A percentile compares a stretch with the other conserved stretches of the same genome.
These are phyloP conservation scores for Pitta sordida DNA, from an alignment of 2,113 vertebrate species.

Conservation along the genomic window DNA sequence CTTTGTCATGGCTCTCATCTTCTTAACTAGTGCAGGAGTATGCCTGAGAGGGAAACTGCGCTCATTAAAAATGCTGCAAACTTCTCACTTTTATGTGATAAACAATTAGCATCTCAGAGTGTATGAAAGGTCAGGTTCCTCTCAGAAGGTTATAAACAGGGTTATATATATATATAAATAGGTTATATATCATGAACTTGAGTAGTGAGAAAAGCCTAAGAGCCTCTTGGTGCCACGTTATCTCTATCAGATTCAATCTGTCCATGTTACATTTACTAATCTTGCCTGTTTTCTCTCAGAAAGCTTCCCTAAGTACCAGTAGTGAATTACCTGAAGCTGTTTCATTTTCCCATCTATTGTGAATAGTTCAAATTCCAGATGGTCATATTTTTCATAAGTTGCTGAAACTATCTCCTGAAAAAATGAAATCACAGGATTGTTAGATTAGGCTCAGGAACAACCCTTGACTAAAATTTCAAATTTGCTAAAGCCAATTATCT, in stretches of 20 bases:
- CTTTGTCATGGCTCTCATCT: not conserved
- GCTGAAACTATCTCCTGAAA: not conserved
- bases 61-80: not conserved
- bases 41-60: not conserved
- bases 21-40: not conserved
- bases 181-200: not conserved
- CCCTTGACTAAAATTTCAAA: not conserved
- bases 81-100: not conserved
- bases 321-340: not conserved
- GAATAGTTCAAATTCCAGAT: not conserved
- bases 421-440: not conserved
- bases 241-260: not conserved
- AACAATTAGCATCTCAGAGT: not conserved
- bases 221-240: not conserved
- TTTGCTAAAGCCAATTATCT: not conserved
- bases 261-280: not conserved
- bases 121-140: not conserved
- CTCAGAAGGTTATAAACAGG: not conserved
- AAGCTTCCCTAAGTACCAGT: not conserved
- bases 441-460: not conserved
- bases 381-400: not conserved
- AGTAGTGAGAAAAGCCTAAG: not conserved
- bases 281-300: not conserved
- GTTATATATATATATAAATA: not conserved
- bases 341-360: not conserved